Base-by-base conservation (phyloP, 2,888 invertebrate genomes). In the Axea sp. region DNA sequence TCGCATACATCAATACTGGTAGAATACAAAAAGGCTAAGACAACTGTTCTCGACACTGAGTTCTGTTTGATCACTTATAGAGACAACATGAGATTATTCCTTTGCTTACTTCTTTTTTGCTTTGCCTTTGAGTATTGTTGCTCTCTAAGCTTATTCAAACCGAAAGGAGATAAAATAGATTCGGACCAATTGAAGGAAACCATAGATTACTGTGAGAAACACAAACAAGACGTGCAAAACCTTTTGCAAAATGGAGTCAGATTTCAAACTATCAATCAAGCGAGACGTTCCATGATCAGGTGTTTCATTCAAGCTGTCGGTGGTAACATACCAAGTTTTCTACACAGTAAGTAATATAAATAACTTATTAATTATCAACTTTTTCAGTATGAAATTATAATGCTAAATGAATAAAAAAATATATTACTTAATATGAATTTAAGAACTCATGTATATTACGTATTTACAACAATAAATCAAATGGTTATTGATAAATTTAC, bases 91-190 rank as follows among this genome's bases (percentile, higher is more conserved):
- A 59, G 51, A 39, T 15, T 68, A 5, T 28, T 59, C 31, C 6
- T 68, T 41, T 57, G 49, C 35, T 37, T 68, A 11, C 33, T 68
- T 26, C 24, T 68, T 49, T 22, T 57, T 30, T 47, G 49, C 59
- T 7, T 59, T 51, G 59, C 67, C 49, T 59, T 68, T 22, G 67
- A 68, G 57, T 49, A 68, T 33, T 68, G 49, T 17, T 8, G 41
- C 41, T 15, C 49, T 5, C 9, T 49, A 1, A 17, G 39, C 41
- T 7, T 67, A 1, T 33, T 49, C n/a, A 57, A 51, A 8, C 19
- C 30, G 4, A 8, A 24, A 19, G 9, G 11, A 37, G 51, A 31
- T 35, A 68, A 41, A 8, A 30, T 43, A n/a, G 35, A 49, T 5
- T n/a, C 30, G 1, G 11, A 22, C 8, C 15, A 7, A 1, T 1